Base-by-base conservation (phyloP, 2,113 vertebrate genomes). In the Stigmatopora argus region DNA sequence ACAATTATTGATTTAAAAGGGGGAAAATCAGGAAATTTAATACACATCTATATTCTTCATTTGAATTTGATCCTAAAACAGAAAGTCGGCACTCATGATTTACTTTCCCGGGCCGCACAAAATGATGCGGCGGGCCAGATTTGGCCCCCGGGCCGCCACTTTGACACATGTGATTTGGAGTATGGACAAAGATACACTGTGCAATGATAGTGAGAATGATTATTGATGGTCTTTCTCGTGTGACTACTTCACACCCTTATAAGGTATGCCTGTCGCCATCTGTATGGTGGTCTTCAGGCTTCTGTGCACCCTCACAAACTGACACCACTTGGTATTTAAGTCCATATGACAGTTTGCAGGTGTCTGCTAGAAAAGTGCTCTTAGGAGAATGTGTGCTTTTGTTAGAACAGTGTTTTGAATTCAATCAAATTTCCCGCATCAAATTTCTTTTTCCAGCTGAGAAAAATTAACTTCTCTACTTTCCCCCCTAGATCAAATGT, bases 191-290 rank as follows among this genome's bases (percentile, higher is more conserved):
- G 38, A 57, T 23, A 48, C 49, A 47, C 35, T 66, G 17, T 57
- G 15, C 52, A 64, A 55, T 48, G 55, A 45, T n/a, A n/a, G 44
- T 61, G 44, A 38, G 52, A 46, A 31, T 26, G 49, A 79, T 75
- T 64, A 71, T 64, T 17, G 66, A 48, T 64, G 52, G 61, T 47
- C 65, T 61, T 45, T 57, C 56, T 61, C 18, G 41, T 69, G 68
- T 75, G 57, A 67, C 58, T 47, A 21, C 70, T 74, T 64, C 64
- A 82, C 66, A 21, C 49, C 85, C 87, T 84, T 88, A 87, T 86
- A 87, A 78, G 87, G 85, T 19, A 11, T 66, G 78, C 74, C 78
- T 84, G 78, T 83, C 74, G 70, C 81, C 19, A 1, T 56, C 52
- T 66, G 48, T 45, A 65, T 38, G 69, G 70, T 55, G 53, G 57